phyloP scores from a whole-genome alignment of 2,797 vertebrate species.

The Melanotaenia nigrans region DNA sequence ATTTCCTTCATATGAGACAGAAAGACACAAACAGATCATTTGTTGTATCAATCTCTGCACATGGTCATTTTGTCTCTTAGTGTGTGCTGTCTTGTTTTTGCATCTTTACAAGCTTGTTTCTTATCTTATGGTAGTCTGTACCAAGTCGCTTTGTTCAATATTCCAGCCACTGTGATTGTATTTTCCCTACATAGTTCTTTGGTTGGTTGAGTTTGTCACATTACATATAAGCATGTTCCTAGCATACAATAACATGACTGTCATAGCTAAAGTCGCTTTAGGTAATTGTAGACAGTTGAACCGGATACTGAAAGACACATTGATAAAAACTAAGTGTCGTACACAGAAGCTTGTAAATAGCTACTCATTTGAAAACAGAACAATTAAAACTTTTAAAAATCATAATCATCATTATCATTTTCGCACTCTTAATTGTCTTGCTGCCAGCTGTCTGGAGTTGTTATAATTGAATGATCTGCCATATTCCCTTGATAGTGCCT shows the following conservation, averaged over 20 bases:
- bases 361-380: constrained; percentile 79
- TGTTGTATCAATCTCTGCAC: background rate
- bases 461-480: constrained; percentile 85
- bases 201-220: background rate
- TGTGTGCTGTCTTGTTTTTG: constrained; percentile 7
- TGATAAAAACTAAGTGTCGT: constrained; percentile 30
- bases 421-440: constrained; percentile 83
- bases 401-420: constrained; percentile 86
- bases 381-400: constrained; percentile 82
- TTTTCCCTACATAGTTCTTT: background rate
- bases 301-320: constrained; percentile 12
- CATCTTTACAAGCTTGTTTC: background rate
- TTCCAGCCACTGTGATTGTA: background rate
- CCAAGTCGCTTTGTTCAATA: constrained; percentile 4
- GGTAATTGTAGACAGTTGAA: constrained; percentile 4
- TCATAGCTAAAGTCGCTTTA: background rate
- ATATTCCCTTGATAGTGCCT: constrained; percentile 78
- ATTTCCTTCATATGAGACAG: background rate
- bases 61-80: constrained; percentile 5
- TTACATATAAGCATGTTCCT: background rate
- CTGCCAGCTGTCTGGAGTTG: constrained; percentile 85
- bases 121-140: background rate
- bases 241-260: background rate
- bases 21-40: constrained; percentile 9
- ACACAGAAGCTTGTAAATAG: constrained; percentile 46